These are phyloP conservation scores for Micrasema minimum DNA, from an alignment of 1,140 invertebrate genomes.

Conservation along the genomic window DNA sequence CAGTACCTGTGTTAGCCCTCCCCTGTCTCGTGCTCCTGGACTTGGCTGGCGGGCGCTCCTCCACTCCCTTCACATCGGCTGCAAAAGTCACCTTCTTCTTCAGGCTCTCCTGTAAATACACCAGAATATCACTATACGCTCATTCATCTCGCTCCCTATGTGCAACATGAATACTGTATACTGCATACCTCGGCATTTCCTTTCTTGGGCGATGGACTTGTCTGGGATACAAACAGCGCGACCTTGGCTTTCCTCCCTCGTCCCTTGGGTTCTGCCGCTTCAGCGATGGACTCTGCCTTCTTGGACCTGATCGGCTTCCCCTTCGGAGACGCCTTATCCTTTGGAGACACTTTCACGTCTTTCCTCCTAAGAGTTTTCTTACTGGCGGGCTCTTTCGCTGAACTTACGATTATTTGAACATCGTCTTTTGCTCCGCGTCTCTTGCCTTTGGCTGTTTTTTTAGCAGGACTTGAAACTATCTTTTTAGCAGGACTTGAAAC, in stretches of 20 bases:
- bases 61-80: slow-evolving; percentile 13
- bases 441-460: neutral
- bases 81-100: slow-evolving; percentile 47
- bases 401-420: neutral
- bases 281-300: neutral
- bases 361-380: neutral
- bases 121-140: too few relatives aligned
- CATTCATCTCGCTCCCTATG: too few relatives aligned
- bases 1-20: too few relatives aligned
- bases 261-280: neutral
- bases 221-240: neutral
- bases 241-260: slow-evolving; percentile 16
- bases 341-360: neutral
- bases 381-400: neutral
- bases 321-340: neutral
- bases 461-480: too few relatives aligned
- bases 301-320: neutral
- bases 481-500: slow-evolving; percentile 1
- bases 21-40: slow-evolving; percentile 1
- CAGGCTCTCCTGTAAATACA: slow-evolving; percentile 27
- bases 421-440: neutral
- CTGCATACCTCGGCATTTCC: neutral
- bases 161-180: neutral
- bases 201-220: neutral
- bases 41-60: slow-evolving; percentile 1